Evolutionary conservation across 2,113 vertebrate species (phyloP), one percentile per base, ranked within the genome.

Genomic region (Ptyas mucosa): DNA sequence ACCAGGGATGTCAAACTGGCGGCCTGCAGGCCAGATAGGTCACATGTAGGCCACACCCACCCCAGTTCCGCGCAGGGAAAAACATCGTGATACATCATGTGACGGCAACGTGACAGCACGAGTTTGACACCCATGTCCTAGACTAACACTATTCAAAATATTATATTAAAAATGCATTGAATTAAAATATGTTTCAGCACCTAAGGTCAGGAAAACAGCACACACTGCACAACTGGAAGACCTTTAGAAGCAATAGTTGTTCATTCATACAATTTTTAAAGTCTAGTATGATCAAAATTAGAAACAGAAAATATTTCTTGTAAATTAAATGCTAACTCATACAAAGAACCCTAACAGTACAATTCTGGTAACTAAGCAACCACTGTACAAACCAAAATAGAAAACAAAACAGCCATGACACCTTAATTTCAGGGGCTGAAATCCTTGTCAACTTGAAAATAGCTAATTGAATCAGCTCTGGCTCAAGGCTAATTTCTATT

Each of bases 271-370:
- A 81, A 34, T 18, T 0, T 52, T 75, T 21, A n/a, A 86, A 87
- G 39, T 20, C 55, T 20, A 11, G 1, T 12, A 18, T 6, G 49
- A 53, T 51, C 11, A 18, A 81, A 92, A 46, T 1, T 0, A 23
- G 29, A 15, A 75, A 58, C 88, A 92, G 34, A 12, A 51, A 26
- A 43, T 15, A 87, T 43, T 15, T 89, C 21, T n/a, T 0, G 0
- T 24, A 43, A 55, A 88, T 55, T 53, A 55, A 91, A 7, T 52
- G 3, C 21, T 21, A 1, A 7, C 0, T 1, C 0, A 0, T 39
- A 53, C 89, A 15, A 29, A 58, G 85, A 43, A 75, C 4, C 21
- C 29, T 20, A 91, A 15, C 69, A 53, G 26, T 61, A 88, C 0
- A 6, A 46, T 23, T 2, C 1, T 0, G 14, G n/a, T 11, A 93